Percentiles rank a stretch among this genome's conserved stretches.
phyloP scores from a whole-genome alignment of 2,797 vertebrate genomes.

The Nasua narica region DNA sequence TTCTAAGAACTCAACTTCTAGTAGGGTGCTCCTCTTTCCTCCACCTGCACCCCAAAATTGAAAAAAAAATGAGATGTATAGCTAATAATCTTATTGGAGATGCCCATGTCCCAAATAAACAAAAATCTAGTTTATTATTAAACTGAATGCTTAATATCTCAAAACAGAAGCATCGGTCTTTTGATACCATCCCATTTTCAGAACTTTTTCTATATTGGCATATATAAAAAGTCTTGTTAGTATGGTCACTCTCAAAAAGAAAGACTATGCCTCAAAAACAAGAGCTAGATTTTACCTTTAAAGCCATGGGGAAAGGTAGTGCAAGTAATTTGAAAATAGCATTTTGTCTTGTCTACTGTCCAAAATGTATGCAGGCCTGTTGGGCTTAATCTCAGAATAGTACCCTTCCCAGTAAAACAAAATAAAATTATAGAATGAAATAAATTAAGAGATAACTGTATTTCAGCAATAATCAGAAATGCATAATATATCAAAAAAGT shows the following conservation, averaged over 20 bases:
- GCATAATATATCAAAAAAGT: background rate
- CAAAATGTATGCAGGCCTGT: background rate
- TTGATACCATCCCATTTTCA: background rate
- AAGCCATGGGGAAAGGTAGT: background rate
- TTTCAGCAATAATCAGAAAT: background rate
- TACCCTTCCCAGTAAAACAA: background rate
- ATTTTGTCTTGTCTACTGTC: background rate
- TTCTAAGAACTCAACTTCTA: background rate
- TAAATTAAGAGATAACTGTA: background rate
- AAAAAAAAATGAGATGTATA: background rate
- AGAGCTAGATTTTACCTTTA: background rate
- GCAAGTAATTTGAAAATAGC: background rate
- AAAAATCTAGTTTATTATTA: background rate
- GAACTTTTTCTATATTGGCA: background rate
- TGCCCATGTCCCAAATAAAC: background rate
- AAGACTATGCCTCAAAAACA: background rate
- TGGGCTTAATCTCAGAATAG: background rate
- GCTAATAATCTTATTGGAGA: background rate
- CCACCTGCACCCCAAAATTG: background rate
- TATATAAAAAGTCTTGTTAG: background rate
- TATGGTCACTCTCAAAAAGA: background rate
- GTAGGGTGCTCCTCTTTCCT: fast-evolving
- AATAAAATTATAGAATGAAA: constrained; percentile 16
- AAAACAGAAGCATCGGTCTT: background rate
- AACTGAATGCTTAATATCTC: background rate